Conservation (phyloP, 2,797 vertebrate species). For the Notamacropus eugenii region DNA sequence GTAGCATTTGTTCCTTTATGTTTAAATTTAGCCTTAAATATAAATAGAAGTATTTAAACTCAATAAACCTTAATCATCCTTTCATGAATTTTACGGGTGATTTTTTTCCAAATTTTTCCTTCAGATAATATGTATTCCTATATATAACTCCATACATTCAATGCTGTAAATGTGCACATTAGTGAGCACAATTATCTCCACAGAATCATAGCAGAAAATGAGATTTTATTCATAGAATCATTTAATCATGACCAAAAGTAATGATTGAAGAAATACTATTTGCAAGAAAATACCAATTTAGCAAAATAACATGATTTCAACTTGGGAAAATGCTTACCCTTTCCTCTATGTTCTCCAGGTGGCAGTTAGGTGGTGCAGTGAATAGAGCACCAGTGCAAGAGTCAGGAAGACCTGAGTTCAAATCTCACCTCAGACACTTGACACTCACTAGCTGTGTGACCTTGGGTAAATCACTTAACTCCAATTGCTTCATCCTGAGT, state of each 20-base stretch:
- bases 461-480: too few species aligned
- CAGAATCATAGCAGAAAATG: constrained; percentile 53
- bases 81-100: not conserved
- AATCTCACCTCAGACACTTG: too few species aligned
- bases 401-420: too few species aligned
- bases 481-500: too few species aligned
- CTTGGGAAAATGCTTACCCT: not conserved
- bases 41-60: not conserved
- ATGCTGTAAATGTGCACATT: not conserved
- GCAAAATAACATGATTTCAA: not conserved
- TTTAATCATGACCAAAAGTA: not conserved
- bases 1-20: not conserved
- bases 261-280: constrained; percentile 22
- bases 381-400: too few species aligned
- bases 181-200: constrained; percentile 29
- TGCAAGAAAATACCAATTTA: not conserved
- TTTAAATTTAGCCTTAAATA: not conserved
- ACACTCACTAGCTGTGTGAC: too few species aligned
- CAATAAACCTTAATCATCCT: not conserved
- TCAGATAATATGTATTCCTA: not conserved
- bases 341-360: too few species aligned
- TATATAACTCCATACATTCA: not conserved
- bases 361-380: too few species aligned
- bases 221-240: constrained; percentile 66
- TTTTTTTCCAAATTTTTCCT: not conserved